Percentiles rank a stretch among this genome's conserved stretches.
phyloP scores from a whole-genome alignment of 2,888 invertebrate genomes.

The Papilio gigon region DNA sequence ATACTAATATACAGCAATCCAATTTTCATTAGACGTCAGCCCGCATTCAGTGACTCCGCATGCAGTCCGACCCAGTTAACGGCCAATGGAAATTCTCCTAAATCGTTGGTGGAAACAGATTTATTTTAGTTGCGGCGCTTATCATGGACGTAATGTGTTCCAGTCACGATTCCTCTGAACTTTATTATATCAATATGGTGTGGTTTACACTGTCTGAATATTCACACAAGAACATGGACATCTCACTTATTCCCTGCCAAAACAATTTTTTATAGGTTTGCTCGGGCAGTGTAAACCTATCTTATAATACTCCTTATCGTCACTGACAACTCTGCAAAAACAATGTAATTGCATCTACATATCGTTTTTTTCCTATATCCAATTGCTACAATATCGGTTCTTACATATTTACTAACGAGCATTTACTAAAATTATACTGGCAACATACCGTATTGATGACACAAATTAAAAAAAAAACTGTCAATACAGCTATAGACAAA shows the following conservation, averaged over 20 bases:
- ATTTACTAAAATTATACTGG: no score
- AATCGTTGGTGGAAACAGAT: not conserved
- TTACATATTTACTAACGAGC: no score
- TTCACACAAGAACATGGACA: not conserved
- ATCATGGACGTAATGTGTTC: slow-evolving; percentile 9
- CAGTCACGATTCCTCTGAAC: slow-evolving; percentile 10
- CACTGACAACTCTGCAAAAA: not conserved
- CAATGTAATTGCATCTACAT: not conserved
- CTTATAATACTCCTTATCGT: not conserved
- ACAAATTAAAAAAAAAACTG: no score
- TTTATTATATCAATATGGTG: not conserved
- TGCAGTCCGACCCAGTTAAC: no score
- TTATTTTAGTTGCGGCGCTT: slow-evolving; percentile 6
- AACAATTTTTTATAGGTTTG: no score
- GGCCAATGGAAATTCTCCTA: not conserved
- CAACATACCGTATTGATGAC: no score
- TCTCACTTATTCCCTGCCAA: not conserved
- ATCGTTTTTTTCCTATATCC: no score
- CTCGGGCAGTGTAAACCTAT: not conserved
- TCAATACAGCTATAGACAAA: not conserved
- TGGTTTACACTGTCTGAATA: not conserved
- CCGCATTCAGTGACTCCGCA: no score
- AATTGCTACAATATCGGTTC: no score
- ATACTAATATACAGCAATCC: no score
- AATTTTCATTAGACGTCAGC: no score